Conservation (phyloP, 2,888 invertebrate genomes). For the Trilocha varians region DNA sequence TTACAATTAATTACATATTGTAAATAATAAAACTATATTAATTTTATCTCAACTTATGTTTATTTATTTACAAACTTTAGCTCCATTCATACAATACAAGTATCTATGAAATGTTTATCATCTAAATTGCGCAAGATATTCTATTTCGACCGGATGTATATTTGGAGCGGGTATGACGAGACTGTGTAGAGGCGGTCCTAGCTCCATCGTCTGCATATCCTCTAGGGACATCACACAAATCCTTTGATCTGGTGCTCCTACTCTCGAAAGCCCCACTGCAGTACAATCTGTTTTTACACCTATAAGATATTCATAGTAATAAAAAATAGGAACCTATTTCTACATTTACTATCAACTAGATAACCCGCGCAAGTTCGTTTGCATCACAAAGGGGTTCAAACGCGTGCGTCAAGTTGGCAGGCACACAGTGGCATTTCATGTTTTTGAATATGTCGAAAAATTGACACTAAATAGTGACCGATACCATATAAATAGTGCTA, state of each 20-base stretch:
- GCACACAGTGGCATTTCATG: no score
- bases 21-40: conserved; percentile 70
- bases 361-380: no score
- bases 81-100: neutral
- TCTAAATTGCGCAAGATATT: conserved; percentile 85
- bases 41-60: conserved; percentile 45
- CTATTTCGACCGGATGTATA: conserved; percentile 92
- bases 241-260: conserved; percentile 88
- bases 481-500: no score
- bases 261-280: conserved; percentile 91
- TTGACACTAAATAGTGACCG: no score
- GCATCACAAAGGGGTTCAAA: no score
- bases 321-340: no score
- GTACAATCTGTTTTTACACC: conserved; percentile 72
- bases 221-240: conserved; percentile 83
- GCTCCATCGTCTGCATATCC: conserved; percentile 79
- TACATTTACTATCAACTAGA: no score
- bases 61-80: conserved; percentile 16
- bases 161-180: conserved; percentile 87
- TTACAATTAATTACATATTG: conserved; percentile 56
- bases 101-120: conserved; percentile 18
- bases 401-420: no score
- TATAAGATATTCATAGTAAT: conserved; percentile 27
- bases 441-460: no score
- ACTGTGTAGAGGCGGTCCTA: conserved; percentile 96